Percentiles rank a stretch among this genome's conserved stretches.
Evolutionary conservation across 2,113 vertebrate genomes (phyloP).

Genomic region (Eubucco bourcierii): DNA sequence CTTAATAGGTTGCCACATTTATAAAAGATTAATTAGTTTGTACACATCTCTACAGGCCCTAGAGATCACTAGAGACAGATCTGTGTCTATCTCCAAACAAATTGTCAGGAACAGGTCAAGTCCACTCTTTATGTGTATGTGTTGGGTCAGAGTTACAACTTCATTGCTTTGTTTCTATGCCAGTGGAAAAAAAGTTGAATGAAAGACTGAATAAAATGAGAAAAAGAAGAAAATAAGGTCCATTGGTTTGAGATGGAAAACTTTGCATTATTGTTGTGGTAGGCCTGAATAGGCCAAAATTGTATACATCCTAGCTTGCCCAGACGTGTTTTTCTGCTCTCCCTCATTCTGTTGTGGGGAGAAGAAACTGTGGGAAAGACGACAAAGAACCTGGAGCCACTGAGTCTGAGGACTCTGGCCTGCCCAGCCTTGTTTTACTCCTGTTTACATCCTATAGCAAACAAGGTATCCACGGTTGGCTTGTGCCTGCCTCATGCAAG

Average conservation of each 20-base stretch:
- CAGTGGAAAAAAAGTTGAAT: not conserved
- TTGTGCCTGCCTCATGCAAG: too few species aligned
- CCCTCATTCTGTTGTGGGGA: too few species aligned
- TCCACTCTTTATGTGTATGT: not conserved
- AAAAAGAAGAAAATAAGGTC: not conserved
- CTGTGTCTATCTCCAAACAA: not conserved
- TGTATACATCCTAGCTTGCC: too few species aligned
- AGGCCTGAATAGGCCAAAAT: too few species aligned
- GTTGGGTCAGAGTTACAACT: not conserved
- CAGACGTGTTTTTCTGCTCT: too few species aligned
- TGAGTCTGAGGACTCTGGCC: too few species aligned
- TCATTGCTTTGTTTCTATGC: not conserved
- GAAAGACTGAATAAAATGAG: not conserved
- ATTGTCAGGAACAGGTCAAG: not conserved
- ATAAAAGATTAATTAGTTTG: not conserved
- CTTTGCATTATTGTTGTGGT: not conserved
- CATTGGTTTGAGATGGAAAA: not conserved
- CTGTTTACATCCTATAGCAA: too few species aligned
- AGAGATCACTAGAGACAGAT: not conserved
- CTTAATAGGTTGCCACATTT: fast-evolving
- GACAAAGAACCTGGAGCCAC: too few species aligned
- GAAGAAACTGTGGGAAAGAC: too few species aligned
- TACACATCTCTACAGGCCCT: not conserved
- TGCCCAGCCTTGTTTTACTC: too few species aligned
- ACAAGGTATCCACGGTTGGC: too few species aligned